A percentile compares a stretch with the other conserved stretches of the same genome.
These are phyloP conservation scores for Ammodramus savannarum DNA, from an alignment of 2,113 vertebrate species.

Conservation along the genomic window DNA sequence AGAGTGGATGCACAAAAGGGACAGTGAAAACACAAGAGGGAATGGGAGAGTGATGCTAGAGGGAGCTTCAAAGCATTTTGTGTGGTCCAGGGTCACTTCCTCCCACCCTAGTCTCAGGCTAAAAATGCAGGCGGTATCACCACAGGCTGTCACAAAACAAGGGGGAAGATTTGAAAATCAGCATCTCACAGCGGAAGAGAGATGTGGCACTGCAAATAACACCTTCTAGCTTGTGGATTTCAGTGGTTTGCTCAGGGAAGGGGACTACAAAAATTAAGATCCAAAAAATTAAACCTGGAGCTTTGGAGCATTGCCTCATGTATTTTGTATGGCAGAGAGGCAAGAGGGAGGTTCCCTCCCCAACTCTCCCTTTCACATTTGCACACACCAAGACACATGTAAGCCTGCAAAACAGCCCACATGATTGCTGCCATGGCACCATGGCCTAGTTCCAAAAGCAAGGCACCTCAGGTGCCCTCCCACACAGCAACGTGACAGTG, in stretches of 20 bases:
- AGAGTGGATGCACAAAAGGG: neutral
- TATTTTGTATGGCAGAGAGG: neutral
- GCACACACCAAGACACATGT: neutral
- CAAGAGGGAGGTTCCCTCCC: neutral
- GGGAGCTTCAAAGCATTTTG: neutral
- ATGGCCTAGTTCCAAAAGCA: neutral
- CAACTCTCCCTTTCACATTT: rapidly evolving
- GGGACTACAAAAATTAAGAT: neutral
- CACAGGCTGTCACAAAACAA: neutral
- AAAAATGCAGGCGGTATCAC: neutral
- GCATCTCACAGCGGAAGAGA: neutral
- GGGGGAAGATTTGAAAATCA: neutral
- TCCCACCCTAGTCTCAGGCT: neutral
- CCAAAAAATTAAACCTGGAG: neutral
- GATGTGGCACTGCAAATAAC: neutral
- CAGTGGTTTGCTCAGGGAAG: neutral
- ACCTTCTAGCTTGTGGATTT: neutral
- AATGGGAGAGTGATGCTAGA: neutral
- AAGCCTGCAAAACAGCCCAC: neutral
- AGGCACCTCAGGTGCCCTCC: neutral
- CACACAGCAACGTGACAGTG: rapidly evolving
- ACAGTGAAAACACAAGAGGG: neutral
- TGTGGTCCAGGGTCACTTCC: neutral
- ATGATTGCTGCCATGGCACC: neutral
- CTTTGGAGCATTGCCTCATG: neutral